Percentiles rank a stretch among this genome's conserved stretches.
Evolutionary conservation across 1,140 invertebrate genomes (phyloP).

Genomic region (Sminthurinus signatus): DNA sequence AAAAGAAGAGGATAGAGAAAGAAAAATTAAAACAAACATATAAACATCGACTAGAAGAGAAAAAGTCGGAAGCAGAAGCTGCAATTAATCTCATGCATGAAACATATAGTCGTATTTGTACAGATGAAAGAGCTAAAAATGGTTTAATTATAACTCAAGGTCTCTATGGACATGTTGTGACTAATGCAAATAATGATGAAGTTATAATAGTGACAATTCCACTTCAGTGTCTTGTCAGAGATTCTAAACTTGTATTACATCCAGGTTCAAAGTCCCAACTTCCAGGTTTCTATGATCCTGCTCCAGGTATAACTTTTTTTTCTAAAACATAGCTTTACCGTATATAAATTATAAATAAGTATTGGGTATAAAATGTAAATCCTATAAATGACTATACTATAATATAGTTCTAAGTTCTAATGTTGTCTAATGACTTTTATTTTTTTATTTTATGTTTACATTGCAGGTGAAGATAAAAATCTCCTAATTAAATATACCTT

Average conservation of each 20-base stretch:
- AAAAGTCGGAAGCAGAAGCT: conserved; percentile 71
- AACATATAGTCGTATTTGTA: conserved; percentile 65
- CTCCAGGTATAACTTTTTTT: no score
- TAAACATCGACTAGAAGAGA: conserved; percentile 59
- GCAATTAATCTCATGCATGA: conserved; percentile 65
- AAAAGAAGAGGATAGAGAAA: conserved; percentile 66
- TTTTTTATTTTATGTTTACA: no score
- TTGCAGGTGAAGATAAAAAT: conserved; percentile 87
- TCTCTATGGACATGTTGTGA: conserved; percentile 58
- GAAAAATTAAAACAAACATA: conserved; percentile 68
- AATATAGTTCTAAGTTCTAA: no score
- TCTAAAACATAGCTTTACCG: no score
- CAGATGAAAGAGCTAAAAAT: conserved; percentile 67
- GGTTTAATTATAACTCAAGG: conserved; percentile 82
- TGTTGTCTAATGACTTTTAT: no score
- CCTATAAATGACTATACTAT: no score
- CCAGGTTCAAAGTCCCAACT: conserved; percentile 70
- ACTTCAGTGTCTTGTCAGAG: conserved; percentile 85
- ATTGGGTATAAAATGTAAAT: no score
- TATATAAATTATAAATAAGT: no score
- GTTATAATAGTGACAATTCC: conserved; percentile 88
- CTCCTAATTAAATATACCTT: conserved; percentile 82
- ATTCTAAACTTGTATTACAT: conserved; percentile 73
- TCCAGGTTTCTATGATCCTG: conserved; percentile 95
- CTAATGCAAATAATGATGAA: conserved; percentile 48